Evolutionary conservation across 2,113 vertebrate genomes (phyloP).

Genomic region (Ammodytes dubius): DNA sequence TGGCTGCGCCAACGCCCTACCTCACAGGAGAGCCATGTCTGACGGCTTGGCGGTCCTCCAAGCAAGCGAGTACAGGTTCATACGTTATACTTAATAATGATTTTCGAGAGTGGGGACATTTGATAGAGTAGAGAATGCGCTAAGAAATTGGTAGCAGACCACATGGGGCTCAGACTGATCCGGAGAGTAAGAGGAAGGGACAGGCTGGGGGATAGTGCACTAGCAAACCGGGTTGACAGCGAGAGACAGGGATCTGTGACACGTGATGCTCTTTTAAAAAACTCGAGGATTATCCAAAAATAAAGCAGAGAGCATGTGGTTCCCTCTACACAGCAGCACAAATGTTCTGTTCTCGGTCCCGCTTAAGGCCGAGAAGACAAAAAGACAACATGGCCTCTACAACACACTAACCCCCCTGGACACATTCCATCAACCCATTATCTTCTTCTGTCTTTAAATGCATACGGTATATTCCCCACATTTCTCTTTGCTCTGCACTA

Average conservation of each 20-base stretch:
- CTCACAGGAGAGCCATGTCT: conserved; percentile 62
- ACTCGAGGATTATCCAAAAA: conserved; percentile 40
- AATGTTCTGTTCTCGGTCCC: conserved; percentile 52
- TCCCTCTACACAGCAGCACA: conserved; percentile 49
- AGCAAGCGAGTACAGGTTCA: conserved; percentile 26
- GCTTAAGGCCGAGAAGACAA: conserved; percentile 64
- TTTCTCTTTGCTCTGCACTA: conserved; percentile 7
- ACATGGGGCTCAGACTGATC: neutral
- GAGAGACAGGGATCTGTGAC: conserved; percentile 38
- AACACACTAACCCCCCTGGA: conserved; percentile 11
- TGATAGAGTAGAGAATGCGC: neutral
- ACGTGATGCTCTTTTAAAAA: conserved; percentile 40
- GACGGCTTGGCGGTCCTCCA: conserved; percentile 53
- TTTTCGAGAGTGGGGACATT: neutral
- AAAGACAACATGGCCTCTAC: conserved; percentile 44
- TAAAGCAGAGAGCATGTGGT: conserved; percentile 48
- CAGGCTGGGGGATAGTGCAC: conserved; percentile 19
- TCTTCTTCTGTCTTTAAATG: conserved; percentile 9
- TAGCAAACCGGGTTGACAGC: conserved; percentile 24
- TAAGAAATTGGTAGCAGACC: conserved; percentile 31
- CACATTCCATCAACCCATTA: conserved; percentile 20
- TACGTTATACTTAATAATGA: conserved; percentile 20
- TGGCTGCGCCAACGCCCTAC: conserved; percentile 48
- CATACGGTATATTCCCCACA: neutral
- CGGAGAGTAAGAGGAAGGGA: conserved; percentile 12